Conservation (phyloP, 2,113 vertebrate species). For the Tachysurus vachellii region DNA sequence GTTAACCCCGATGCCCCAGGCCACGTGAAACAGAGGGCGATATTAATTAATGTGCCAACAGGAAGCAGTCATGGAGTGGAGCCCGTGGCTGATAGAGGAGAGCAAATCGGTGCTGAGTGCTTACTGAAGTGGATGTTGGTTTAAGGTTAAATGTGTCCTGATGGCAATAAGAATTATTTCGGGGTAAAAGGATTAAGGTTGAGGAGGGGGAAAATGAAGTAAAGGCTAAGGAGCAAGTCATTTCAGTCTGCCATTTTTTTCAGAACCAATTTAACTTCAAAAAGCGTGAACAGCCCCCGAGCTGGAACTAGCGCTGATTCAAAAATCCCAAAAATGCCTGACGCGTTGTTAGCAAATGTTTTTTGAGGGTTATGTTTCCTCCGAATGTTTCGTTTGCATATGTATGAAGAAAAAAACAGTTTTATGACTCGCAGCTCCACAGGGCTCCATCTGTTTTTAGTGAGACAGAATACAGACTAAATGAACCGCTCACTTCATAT, state of each 20-base stretch:
- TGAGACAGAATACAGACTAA: constrained; percentile 53
- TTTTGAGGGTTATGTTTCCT: constrained; percentile 18
- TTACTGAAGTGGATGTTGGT: constrained; percentile 43
- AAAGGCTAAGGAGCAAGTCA: background rate
- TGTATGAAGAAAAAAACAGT: constrained; percentile 53
- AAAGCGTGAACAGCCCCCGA: constrained; percentile 14
- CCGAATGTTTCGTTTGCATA: constrained; percentile 46
- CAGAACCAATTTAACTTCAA: constrained; percentile 32
- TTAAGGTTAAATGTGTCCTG: constrained; percentile 48
- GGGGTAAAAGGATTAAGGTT: constrained; percentile 18
- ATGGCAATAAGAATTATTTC: constrained; percentile 39
- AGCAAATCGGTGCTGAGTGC: constrained; percentile 38
- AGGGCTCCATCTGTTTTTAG: constrained; percentile 52
- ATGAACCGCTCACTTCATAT: constrained; percentile 43
- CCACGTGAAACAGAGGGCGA: constrained; percentile 48
- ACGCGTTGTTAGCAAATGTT: constrained; percentile 10
- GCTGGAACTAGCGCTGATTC: background rate
- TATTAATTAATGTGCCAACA: constrained; percentile 51
- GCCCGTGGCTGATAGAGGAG: constrained; percentile 45
- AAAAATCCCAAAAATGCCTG: background rate
- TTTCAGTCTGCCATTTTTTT: background rate
- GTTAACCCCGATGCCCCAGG: constrained; percentile 38
- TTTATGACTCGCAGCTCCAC: constrained; percentile 48
- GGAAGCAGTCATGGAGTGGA: constrained; percentile 42
- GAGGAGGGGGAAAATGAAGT: background rate